A percentile compares a stretch with the other conserved stretches of the same genome.
phyloP scores from a whole-genome alignment of 1,140 invertebrate genomes.

The Rhopalosiphum padi region DNA sequence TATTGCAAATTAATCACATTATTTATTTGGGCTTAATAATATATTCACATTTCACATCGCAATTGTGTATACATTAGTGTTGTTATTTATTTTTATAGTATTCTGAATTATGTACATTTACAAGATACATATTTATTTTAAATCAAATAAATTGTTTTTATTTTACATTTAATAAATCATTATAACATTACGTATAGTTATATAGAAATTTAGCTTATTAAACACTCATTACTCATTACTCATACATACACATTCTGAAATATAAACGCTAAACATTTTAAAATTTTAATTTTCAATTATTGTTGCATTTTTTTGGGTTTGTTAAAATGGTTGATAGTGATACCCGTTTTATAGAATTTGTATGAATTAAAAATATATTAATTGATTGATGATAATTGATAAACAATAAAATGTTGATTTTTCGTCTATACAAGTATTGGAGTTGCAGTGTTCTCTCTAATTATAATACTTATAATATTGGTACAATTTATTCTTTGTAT shows the following conservation, averaged over 20 bases:
- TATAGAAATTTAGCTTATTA: not conserved
- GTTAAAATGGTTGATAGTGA: not conserved
- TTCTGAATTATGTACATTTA: not conserved
- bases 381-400: not conserved
- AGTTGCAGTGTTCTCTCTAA: too few relatives aligned
- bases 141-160: not conserved
- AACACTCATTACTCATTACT: not conserved
- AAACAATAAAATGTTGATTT: not conserved
- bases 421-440: not conserved
- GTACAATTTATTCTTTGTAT: not conserved
- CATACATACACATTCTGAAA: not conserved
- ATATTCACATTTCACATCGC: not conserved
- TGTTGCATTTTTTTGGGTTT: not conserved
- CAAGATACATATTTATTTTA: not conserved
- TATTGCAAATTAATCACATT: not conserved
- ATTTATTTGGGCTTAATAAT: not conserved
- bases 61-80: not conserved
- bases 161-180: not conserved
- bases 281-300: not conserved
- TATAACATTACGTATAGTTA: not conserved
- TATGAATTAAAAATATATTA: not conserved
- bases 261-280: not conserved
- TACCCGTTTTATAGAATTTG: not conserved
- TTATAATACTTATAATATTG: not conserved
- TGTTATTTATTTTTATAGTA: constrained; percentile 21